phyloP scores from a whole-genome alignment of 2,113 vertebrate species.

The Phodopus roborovskii region DNA sequence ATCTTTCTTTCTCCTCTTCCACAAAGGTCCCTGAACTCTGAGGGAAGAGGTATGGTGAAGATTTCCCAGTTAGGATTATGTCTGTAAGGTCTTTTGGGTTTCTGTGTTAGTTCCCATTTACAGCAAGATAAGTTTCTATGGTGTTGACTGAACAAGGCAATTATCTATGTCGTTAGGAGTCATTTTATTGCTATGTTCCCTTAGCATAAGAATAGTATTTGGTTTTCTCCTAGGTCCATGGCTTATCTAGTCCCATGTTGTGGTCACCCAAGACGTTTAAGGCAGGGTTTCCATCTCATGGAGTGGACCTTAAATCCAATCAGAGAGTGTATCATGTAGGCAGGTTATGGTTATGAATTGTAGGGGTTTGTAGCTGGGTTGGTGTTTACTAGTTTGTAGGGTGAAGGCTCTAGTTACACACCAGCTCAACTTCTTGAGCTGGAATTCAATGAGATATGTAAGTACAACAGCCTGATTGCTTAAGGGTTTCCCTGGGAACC shows the following conservation, averaged over 20 bases:
- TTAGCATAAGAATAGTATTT: background rate
- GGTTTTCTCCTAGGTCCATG: background rate
- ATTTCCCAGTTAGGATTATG: background rate
- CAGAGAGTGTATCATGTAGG: background rate
- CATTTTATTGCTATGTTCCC: background rate
- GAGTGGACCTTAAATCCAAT: background rate
- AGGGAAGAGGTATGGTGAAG: background rate
- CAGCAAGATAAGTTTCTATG: background rate
- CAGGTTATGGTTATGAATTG: background rate
- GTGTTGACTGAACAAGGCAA: background rate
- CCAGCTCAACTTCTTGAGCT: background rate
- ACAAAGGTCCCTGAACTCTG: background rate
- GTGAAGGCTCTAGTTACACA: background rate
- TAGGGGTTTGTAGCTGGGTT: background rate
- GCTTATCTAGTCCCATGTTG: background rate
- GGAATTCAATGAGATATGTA: background rate
- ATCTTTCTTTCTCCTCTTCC: background rate
- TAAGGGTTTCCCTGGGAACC: background rate
- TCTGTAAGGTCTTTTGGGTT: background rate
- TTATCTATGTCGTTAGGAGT: background rate
- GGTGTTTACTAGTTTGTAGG: background rate
- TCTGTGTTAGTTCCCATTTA: too few relatives aligned
- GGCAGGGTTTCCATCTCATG: background rate
- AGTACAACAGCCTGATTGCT: background rate
- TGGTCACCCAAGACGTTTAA: background rate